Base-by-base conservation (phyloP, 1,140 invertebrate genomes). In the Aphelenchoides besseyi region DNA sequence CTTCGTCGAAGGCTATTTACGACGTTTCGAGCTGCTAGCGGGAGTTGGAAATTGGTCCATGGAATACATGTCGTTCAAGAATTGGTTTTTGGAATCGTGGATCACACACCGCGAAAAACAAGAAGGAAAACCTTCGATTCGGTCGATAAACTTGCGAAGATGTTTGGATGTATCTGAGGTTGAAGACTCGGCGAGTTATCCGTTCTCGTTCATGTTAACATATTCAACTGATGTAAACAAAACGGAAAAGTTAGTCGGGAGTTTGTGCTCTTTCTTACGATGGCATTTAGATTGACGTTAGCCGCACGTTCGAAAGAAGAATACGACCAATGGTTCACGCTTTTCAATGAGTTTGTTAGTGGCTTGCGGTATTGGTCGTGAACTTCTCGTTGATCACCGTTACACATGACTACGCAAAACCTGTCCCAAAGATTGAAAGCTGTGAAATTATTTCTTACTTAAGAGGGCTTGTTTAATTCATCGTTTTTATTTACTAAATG, bases 41-140 rank as follows among this genome's bases (percentile, higher is more conserved):
- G 63, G 63, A 1, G 63, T 66, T 28, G 63, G 63, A 1, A 66
- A 66, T 30, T 66, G 63, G 63, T 16, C 63, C 12, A 66, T 36
- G 32, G 63, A 66, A 30, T 66, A 66, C 63, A 32, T 29, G 41
- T 16, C 8, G 12, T 66, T 66, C 30, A 32, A 33, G 28, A 66
- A 35, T 53, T 66, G 63, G 63, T 37, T 36, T 30, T 12, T 66
- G 12, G 63, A 66, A 12, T 41, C 36, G 30, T 66, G 32, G 32
- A 18, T 23, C 5, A 59, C 55, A 28, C 55, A 59, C 18, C 55
- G 55, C 18, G 55, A 59, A 5, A 59, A 59, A 33, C 55, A 8
- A 5, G 55, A 59, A 33, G 55, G 55, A 5, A 59, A 59, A 23
- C 55, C 55, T 28, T 5, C 55, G 12, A 59, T 59, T 23, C 55